Base-by-base conservation (phyloP, 2,888 invertebrate species). In the Operophtera brumata region DNA sequence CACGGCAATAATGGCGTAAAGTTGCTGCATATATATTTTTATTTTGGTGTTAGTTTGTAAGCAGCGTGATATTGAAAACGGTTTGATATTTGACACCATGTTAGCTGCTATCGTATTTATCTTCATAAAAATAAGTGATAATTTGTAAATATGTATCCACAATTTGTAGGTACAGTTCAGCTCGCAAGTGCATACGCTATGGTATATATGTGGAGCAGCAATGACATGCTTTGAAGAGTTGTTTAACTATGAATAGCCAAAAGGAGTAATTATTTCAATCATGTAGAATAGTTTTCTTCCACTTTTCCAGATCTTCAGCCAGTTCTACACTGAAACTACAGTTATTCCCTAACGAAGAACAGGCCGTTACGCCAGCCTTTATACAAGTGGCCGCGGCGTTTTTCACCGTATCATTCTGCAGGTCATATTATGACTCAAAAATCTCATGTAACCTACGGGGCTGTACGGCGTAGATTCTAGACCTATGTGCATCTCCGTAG, bases 91-190 rank as follows among this genome's bases (percentile, higher is more conserved):
- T 26, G 37, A 28, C 20, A 12, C 34, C 11, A 30, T 36, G 50
- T 61, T 61, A 49, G 20, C 46, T 49, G n/a, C n/a, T 11, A 46
- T 45, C 37, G 35, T 62, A 64, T 62, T 64, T 64, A 64, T 60
- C 54, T 59, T 42, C 68, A 64, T 68, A 65, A 66, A 70, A 69
- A 61, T 75, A 78, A 80, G 87, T 80, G 87, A 85, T 86, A 89
- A 90, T 88, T 88, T 88, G 88, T 87, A 82, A 88, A 86, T 83
- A 77, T 77, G 72, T 77, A 77, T 73, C 71, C 73, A 75, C 74
- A 80, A 84, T 82, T 82, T 82, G 77, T 69, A 25, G 49, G 79
- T 86, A 87, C 80, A 81, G 42, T 77, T 54, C 11, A n/a, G 62
- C 28, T 54, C 70, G 69, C 37, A 73, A 77, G 49, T 57, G 42